Base-by-base conservation (phyloP, 2,113 vertebrate species). In the Tapirus terrestris region DNA sequence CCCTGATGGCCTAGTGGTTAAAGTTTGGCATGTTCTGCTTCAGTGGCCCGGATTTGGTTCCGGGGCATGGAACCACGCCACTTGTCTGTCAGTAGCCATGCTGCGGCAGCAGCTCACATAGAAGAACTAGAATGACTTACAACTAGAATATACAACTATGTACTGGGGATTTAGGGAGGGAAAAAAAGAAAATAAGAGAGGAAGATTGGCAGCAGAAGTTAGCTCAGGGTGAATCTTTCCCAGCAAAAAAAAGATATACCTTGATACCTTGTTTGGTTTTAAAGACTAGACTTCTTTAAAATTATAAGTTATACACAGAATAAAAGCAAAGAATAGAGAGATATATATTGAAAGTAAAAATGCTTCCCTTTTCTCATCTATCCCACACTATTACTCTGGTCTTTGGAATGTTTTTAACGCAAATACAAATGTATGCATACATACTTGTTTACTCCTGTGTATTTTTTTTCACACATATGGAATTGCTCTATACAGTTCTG, bases 261-360 rank as follows among this genome's bases (percentile, higher is more conserved):
- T 79, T 20, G 36, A 76, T 51, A 31, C 12, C 2, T 45, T 87
- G 33, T 43, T 95, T 25, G 17, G 12, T 60, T 93, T 91, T 72
- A 81, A 93, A 96, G 65, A 80, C 33, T 39, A 61, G 75, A 70
- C 68, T 92, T 95, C 87, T 77, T 94, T 60, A 94, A 91, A 73
- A 82, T 61, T 73, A 17, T 60, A 77, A 68, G 27, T 53, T 79
- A 53, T 33, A 81, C 0, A 53, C 43, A 91, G 65, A 93, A 83
- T 51, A 17, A 95, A 80, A 92, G 67, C 48, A 90, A 91, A 92
- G 8, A 73, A 31, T 36, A 79, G 10, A 53, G 33, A 87, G 9
- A 73, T 11, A 60, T 25, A 58, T 36, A 82, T 21, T 51, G 23
- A 67, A 90, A 83, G 68, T 63, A 75, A 63, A 88, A 79, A 39